Evolutionary conservation across 1,140 invertebrate species (phyloP).

Genomic region (Drosophila takahashii): DNA sequence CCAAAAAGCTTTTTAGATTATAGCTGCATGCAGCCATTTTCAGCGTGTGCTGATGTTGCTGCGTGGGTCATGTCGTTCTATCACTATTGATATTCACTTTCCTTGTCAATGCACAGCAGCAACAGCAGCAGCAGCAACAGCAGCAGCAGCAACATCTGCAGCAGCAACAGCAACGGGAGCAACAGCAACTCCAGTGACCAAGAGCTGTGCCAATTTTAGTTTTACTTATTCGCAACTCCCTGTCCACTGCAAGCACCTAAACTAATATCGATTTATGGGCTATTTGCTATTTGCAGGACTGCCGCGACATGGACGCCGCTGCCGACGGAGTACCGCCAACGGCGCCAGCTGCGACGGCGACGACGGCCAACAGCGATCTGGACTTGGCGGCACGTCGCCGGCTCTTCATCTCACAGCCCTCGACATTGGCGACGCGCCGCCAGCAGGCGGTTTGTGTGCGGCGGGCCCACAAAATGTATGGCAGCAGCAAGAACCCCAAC

Average conservation of each 20-base stretch:
- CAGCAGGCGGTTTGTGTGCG: slow-evolving; percentile 93
- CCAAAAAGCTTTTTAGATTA: background rate
- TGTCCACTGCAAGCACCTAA: slow-evolving; percentile 13
- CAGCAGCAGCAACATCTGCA: slow-evolving; percentile 9
- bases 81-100: slow-evolving; percentile 71
- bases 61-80: slow-evolving; percentile 55
- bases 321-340: slow-evolving; percentile 75
- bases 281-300: slow-evolving; percentile 58
- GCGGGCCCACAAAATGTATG: slow-evolving; percentile 93
- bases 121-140: slow-evolving; percentile 11
- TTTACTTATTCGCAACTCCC: slow-evolving; percentile 42
- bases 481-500: slow-evolving; percentile 92
- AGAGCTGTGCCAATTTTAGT: slow-evolving; percentile 57
- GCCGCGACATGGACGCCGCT: slow-evolving; percentile 75
- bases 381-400: slow-evolving; percentile 80
- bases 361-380: slow-evolving; percentile 63
- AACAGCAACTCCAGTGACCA: slow-evolving; percentile 4
- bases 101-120: slow-evolving; percentile 63
- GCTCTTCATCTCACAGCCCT: slow-evolving; percentile 88
- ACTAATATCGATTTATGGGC: slow-evolving; percentile 53
- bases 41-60: slow-evolving; percentile 37
- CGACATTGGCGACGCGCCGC: slow-evolving; percentile 89
- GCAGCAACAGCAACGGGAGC: slow-evolving; percentile 9
- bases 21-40: slow-evolving; percentile 23
- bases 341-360: slow-evolving; percentile 64